Evolutionary conservation across 2,113 vertebrate genomes (phyloP), one percentile per base, ranked within the genome.

Genomic region (Lepisosteus osseus): DNA sequence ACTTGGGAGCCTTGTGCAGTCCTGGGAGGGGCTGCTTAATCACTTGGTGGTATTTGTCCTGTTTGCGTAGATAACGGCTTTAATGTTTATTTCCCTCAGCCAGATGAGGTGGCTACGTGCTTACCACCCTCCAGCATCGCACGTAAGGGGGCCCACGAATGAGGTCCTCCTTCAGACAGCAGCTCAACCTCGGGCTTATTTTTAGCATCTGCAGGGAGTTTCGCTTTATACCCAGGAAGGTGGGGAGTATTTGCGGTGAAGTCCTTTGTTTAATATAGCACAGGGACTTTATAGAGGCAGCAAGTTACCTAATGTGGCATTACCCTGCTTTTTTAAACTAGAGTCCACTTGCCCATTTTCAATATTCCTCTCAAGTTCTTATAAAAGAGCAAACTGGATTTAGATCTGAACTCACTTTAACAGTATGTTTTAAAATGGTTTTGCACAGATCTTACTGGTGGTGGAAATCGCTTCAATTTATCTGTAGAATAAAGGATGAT

Each of bases 21-120:
- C 3, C 3, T 65, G 62, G 62, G 62, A 29, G 62, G 2, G 62
- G 62, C 41, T 29, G 17, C 29, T 43, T 65, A 41, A 65, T 15
- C 62, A 29, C 62, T 65, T 40, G 9, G 62, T 65, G 62, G 62
- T 65, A 65, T 15, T 29, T 41, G 41, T 65, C 41, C 62, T 65
- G 62, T 65, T 15, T 65, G 62, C 40, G 29, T 65, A 65, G 62
- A 65, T 65, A 65, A 65, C 29, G 2, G 62, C 8, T 65, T 65
- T 40, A 7, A 65, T 65, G 41, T 41, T 65, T 65, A 43, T 65
- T 29, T 65, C 9, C 29, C 62, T 8, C 62, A 40, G 17, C n/a
- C 17, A 65, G 62, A 6, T 41, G 62, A 41, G 47, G 62, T 40
- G n/a, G 9, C 62, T 65, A 65, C 62, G 62, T 65, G 62, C 62